A percentile compares a stretch with the other conserved stretches of the same genome.
Conservation (phyloP, 2,888 invertebrate species). For the Hypolimnas misippus region DNA sequence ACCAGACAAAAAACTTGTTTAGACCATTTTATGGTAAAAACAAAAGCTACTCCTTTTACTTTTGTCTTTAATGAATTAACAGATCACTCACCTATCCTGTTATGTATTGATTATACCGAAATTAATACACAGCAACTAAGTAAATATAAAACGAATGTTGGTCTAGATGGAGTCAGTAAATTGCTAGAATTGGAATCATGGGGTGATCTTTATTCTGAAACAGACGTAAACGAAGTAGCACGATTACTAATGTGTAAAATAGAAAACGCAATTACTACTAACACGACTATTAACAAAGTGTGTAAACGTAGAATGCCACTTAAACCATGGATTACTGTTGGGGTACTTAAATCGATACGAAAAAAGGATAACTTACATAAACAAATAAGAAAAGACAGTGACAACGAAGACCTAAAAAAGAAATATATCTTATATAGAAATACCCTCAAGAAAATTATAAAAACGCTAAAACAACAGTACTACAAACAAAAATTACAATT, state of each 20-base stretch:
- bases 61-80: slow-evolving; percentile 32
- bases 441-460: slow-evolving; percentile 18
- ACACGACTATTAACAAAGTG: slow-evolving; percentile 1
- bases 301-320: slow-evolving; percentile 7
- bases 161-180: background rate
- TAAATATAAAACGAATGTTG: background rate
- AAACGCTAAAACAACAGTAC: slow-evolving; percentile 18
- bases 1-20: slow-evolving; percentile 30
- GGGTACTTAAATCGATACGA: slow-evolving; percentile 19
- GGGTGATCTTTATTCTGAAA: slow-evolving; percentile 7
- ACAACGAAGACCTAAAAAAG: slow-evolving; percentile 5
- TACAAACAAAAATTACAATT: slow-evolving; percentile 11
- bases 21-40: slow-evolving; percentile 35
- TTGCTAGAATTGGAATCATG: background rate
- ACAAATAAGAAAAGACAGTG: slow-evolving; percentile 7
- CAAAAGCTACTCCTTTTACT: slow-evolving; percentile 2
- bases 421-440: slow-evolving; percentile 23
- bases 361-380: slow-evolving; percentile 19
- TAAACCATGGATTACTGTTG: slow-evolving; percentile 27
- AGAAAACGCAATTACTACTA: background rate
- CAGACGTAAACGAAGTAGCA: slow-evolving; percentile 3
- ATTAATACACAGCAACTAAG: background rate
- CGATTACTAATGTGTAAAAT: background rate
- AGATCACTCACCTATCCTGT: slow-evolving; percentile 29
- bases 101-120: slow-evolving; percentile 7